These are phyloP conservation scores for Galleria mellonella DNA, from an alignment of 1,140 invertebrate genomes.

Conservation along the genomic window DNA sequence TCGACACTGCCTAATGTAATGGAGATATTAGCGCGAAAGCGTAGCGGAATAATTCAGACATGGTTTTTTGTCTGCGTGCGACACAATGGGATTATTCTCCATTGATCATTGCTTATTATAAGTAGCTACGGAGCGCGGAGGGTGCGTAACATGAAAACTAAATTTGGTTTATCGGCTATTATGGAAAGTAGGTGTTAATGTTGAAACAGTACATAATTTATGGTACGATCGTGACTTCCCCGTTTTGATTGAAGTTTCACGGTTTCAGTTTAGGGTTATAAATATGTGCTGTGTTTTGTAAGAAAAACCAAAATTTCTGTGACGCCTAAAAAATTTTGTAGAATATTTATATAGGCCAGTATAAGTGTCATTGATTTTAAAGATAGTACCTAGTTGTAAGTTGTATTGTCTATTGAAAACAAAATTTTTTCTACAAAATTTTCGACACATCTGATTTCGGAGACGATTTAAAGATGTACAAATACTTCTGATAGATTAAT, in stretches of 20 bases:
- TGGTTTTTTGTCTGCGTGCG: constrained; percentile 62
- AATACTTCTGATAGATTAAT: too few relatives aligned
- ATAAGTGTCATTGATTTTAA: too few relatives aligned
- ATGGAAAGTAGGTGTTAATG: constrained; percentile 74
- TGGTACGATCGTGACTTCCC: constrained; percentile 60
- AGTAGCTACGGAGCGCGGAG: constrained; percentile 61
- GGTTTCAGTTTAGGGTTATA: constrained; percentile 16
- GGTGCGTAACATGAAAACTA: constrained; percentile 73
- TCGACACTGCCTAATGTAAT: constrained; percentile 52
- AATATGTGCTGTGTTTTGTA: background rate
- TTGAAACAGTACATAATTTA: constrained; percentile 58
- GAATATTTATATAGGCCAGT: too few relatives aligned
- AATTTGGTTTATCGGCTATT: constrained; percentile 74
- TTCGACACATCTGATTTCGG: too few relatives aligned
- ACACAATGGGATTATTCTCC: constrained; percentile 72
- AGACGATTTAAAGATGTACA: too few relatives aligned
- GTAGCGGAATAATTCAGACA: constrained; percentile 69
- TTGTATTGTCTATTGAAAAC: too few relatives aligned
- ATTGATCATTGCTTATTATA: constrained; percentile 73
- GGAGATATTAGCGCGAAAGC: constrained; percentile 66
- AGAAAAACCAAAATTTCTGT: background rate
- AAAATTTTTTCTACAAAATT: too few relatives aligned
- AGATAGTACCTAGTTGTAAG: too few relatives aligned
- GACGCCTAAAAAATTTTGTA: too few relatives aligned
- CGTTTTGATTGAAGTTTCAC: constrained; percentile 47